phyloP scores from a whole-genome alignment of 1,140 invertebrate genomes.

The Chrysoperla carnea region DNA sequence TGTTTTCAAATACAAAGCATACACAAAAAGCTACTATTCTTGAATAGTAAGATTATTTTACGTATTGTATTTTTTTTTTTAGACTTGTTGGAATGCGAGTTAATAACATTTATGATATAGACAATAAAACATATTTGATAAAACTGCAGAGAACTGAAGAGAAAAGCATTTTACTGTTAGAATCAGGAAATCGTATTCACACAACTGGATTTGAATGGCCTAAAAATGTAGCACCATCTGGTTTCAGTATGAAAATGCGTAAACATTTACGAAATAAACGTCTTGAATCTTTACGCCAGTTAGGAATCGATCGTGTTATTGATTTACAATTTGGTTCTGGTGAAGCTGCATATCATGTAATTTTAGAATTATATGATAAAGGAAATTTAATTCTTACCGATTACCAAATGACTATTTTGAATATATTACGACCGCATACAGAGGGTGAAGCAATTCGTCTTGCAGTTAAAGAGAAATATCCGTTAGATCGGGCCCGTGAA shows the following conservation, averaged over 20 bases:
- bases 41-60: conserved; percentile 7
- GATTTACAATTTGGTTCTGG: conserved; percentile 88
- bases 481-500: conserved; percentile 52
- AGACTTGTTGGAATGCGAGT: conserved; percentile 84
- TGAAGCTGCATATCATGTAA: conserved; percentile 89
- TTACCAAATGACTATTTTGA: conserved; percentile 76
- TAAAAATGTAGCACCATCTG: conserved; percentile 87
- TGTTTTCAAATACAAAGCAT: too few species aligned
- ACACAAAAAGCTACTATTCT: too few species aligned
- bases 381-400: conserved; percentile 96
- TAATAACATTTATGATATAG: conserved; percentile 94
- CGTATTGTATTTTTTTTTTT: conserved; percentile 16
- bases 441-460: conserved; percentile 87
- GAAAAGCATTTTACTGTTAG: conserved; percentile 77
- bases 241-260: conserved; percentile 96
- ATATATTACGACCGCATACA: conserved; percentile 82
- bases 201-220: conserved; percentile 95
- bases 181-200: conserved; percentile 89
- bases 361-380: conserved; percentile 91
- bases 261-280: conserved; percentile 97
- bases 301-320: conserved; percentile 78
- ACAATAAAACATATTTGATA: conserved; percentile 92
- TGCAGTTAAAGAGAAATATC: conserved; percentile 83
- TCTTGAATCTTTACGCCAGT: conserved; percentile 66
- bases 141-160: conserved; percentile 64